Evolutionary conservation across 2,113 vertebrate genomes (phyloP).

Genomic region (Ciconia maguari): DNA sequence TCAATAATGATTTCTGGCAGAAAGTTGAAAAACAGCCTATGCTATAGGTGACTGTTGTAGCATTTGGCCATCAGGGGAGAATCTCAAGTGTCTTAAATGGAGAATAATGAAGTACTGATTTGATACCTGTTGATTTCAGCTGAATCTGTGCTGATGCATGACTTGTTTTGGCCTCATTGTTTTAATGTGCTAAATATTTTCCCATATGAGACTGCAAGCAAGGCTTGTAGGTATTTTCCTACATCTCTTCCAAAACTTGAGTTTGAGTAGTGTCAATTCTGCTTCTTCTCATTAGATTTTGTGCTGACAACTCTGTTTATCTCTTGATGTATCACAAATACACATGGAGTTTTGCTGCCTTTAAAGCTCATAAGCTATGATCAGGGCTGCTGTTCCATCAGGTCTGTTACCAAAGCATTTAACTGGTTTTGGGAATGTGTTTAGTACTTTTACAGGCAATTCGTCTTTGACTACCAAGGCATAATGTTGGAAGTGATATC

Average conservation of each 20-base stretch:
- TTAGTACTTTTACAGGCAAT: background rate
- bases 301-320: background rate
- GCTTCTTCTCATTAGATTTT: background rate
- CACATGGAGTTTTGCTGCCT: background rate
- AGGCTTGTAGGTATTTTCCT: background rate
- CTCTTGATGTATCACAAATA: background rate
- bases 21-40: background rate
- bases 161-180: background rate
- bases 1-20: background rate
- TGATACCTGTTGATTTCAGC: background rate
- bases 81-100: background rate
- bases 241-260: background rate
- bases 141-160: background rate
- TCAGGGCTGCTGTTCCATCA: background rate
- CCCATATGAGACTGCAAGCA: background rate
- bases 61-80: background rate
- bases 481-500: background rate
- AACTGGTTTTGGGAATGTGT: background rate
- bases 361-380: background rate
- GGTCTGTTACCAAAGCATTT: background rate
- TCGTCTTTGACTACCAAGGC: background rate
- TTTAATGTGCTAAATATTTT: background rate
- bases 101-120: background rate
- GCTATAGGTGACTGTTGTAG: background rate
- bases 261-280: background rate